Base-by-base conservation (phyloP, 2,797 vertebrate genomes). In the Trematomus bernacchii region DNA sequence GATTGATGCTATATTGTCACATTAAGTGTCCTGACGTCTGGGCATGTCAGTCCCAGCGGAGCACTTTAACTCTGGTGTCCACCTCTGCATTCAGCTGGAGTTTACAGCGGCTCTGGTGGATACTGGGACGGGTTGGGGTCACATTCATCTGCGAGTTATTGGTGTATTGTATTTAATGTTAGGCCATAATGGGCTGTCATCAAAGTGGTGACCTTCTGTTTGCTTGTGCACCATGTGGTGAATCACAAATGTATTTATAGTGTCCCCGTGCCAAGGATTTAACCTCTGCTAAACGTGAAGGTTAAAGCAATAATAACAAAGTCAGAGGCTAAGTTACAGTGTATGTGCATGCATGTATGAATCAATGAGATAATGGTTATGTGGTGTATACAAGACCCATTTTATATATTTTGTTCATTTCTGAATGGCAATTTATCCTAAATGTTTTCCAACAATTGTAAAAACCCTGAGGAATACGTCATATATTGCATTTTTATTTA, bases 111-210 rank as follows among this genome's bases (percentile, higher is more conserved):
- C 71, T 1, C 12, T 47, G 30, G 37, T 48, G 61, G 58, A 61
- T 48, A 73, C 60, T 52, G 55, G 77, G 82, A 87, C 76, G 58
- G 73, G 68, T 70, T 40, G 73, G 55, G 87, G 87, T 92, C 88
- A 88, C 81, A 77, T 87, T 87, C 71, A 76, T 89, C 68, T 40
- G 21, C 16, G 43, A 81, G 72, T 77, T 81, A 87, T 87, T 67
- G 83, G 80, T 76, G 85, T 88, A 89, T 87, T 79, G 85, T 82
- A 69, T 85, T 86, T 87, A 85, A 88, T 88, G 88, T 87, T 77
- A 48, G 66, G 58, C 65, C 54, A 46, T 89, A 87, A 90, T 83
- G 81, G 64, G 64, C 78, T 73, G 54, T 64, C 85, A 79, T 88
- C 76, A 88, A 82, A 77, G 37, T 54, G 9, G 40, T 71, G 88